Percentiles rank a stretch among this genome's conserved stretches.
phyloP scores from a whole-genome alignment of 2,888 invertebrate species.

The Watsonalla cultraria region DNA sequence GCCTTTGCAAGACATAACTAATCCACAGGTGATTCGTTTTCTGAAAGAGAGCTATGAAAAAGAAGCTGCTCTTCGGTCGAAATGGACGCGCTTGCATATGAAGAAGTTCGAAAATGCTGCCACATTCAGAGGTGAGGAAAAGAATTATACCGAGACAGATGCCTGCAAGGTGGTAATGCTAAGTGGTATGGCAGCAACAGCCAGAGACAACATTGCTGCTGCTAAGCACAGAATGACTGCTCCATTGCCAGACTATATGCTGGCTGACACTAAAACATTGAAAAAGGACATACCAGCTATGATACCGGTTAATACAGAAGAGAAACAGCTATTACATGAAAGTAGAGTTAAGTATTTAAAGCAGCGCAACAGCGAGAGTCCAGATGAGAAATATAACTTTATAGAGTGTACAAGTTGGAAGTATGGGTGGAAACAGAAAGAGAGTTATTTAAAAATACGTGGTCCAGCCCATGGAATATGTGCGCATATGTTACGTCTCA shows the following conservation, averaged over 20 bases:
- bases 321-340: constrained; percentile 8
- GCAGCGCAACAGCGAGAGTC: constrained; percentile 10
- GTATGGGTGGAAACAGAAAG: constrained; percentile 22
- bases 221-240: constrained; percentile 7
- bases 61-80: constrained; percentile 14
- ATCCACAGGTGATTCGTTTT: constrained; percentile 10
- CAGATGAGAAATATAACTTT: constrained; percentile 23
- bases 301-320: constrained; percentile 8
- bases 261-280: neutral
- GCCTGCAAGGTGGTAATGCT: constrained; percentile 8
- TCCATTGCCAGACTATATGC: constrained; percentile 3
- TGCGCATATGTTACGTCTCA: constrained; percentile 3
- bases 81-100: constrained; percentile 12
- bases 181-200: constrained; percentile 10
- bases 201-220: constrained; percentile 6
- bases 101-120: constrained; percentile 8
- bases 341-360: constrained; percentile 18
- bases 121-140: constrained; percentile 10
- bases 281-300: constrained; percentile 2
- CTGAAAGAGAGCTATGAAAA: constrained; percentile 20
- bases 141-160: constrained; percentile 12
- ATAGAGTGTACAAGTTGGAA: constrained; percentile 19
- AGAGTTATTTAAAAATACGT: constrained; percentile 12
- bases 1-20: constrained; percentile 13
- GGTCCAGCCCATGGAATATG: constrained; percentile 10